Evolutionary conservation across 2,797 vertebrate genomes (phyloP), one percentile per base, ranked within the genome.

Genomic region (Dallia pectoralis): DNA sequence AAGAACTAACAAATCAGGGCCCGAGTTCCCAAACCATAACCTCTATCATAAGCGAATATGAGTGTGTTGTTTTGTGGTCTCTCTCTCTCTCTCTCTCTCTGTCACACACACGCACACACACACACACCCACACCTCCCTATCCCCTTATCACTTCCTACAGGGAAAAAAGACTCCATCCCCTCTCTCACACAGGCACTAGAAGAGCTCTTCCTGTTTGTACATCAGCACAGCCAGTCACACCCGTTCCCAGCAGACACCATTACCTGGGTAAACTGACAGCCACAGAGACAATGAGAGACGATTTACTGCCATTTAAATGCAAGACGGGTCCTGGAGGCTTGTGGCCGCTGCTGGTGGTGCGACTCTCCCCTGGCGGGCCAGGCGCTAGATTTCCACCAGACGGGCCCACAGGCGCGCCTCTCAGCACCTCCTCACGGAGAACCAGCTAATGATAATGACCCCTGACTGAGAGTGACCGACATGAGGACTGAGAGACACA

Each of bases 291-390:
- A 81, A 72, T 75, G 70, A 72, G 63, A 59, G 49, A 75, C 81
- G 75, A 84, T 84, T 83, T 83, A 80, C 77, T 74, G 78, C 76
- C 33, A 76, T 83, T 84, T 86, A 79, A 84, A 83, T 81, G 85
- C 79, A 80, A 82, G 79, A 73, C 77, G 63, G 69, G 61, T 32
- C 61, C 30, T 15, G 47, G 74, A 67, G 5, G 51, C 51, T 56
- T 56, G 51, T 19, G 19, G 51, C 8, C n/a, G 5, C 16, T 19
- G 67, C 30, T n/a, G 8, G 48, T 56, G 62, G 77, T 40, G 73
- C 73, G 76, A 70, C 75, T 69, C 77, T 63, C 71, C 70, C 63
- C 70, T 65, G 73, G 70, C 77, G 67, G 51, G 70, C 75, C 82
- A 48, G 78, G n/a, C n/a, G n/a, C n/a, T 83, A 70, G 72, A 78